Evolutionary conservation across 2,888 invertebrate genomes (phyloP).

Genomic region (Drosophila affinis): DNA sequence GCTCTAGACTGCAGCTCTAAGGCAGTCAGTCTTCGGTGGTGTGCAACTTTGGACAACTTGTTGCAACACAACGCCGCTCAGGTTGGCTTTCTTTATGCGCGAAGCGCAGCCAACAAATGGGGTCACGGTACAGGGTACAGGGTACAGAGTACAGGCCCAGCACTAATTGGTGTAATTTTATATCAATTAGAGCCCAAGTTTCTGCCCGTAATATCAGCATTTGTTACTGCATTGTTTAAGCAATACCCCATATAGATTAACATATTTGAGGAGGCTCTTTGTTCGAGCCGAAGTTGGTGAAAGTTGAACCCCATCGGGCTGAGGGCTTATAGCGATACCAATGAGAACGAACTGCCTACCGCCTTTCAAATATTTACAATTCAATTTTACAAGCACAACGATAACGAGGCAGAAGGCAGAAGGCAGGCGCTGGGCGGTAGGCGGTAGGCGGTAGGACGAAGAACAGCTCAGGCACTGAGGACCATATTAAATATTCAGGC

Average conservation of each 20-base stretch:
- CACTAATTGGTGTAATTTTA: slow-evolving; percentile 63
- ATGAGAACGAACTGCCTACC: slow-evolving; percentile 13
- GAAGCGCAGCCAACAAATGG: slow-evolving; percentile 33
- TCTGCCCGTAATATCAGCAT: slow-evolving; percentile 43
- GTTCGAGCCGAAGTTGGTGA: not conserved
- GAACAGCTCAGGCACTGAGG: slow-evolving; percentile 2
- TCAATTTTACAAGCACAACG: slow-evolving; percentile 62
- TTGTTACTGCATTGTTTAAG: not conserved
- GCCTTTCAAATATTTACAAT: slow-evolving; percentile 71
- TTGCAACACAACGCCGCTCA: slow-evolving; percentile 18
- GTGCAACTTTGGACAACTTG: slow-evolving; percentile 29
- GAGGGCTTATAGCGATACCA: not conserved
- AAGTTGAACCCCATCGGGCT: not conserved
- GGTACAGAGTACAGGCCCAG: not conserved
- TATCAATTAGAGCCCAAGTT: slow-evolving; percentile 52
- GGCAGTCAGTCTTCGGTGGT: not conserved
- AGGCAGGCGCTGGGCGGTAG: not conserved
- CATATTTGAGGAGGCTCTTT: not conserved
- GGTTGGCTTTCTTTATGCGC: not conserved
- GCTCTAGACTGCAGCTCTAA: slow-evolving; percentile 13
- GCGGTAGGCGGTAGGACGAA: too few species aligned
- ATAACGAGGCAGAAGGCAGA: slow-evolving; percentile 62
- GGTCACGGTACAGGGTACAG: not conserved
- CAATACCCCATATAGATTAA: not conserved
- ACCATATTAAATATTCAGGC: slow-evolving; percentile 72